Percentiles rank a stretch among this genome's conserved stretches.
Conservation (phyloP, 2,888 invertebrate species). For the Hecatera dysodea region DNA sequence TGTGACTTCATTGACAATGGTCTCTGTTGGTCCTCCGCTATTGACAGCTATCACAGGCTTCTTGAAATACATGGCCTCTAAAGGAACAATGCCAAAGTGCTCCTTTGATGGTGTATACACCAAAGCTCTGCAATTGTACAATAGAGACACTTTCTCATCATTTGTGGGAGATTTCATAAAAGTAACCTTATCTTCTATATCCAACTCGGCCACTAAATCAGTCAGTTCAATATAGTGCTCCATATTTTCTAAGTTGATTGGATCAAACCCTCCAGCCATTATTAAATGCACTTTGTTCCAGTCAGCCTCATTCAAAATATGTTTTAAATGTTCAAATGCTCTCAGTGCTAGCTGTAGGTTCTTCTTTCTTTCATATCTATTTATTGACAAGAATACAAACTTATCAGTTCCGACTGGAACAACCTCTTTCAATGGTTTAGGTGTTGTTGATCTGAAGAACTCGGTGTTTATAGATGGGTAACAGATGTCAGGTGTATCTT, state of each 20-base stretch:
- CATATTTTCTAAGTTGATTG: slow-evolving; percentile 96
- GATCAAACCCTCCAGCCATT: slow-evolving; percentile 99
- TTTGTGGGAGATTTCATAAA: slow-evolving; percentile 97
- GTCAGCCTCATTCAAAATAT: slow-evolving; percentile 87
- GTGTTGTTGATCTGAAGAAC: slow-evolving; percentile 91
- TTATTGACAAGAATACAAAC: slow-evolving; percentile 97
- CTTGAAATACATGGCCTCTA: slow-evolving; percentile 98
- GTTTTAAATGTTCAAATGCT: slow-evolving; percentile 93
- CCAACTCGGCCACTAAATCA: slow-evolving; percentile 91
- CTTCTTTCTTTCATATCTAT: slow-evolving; percentile 99
- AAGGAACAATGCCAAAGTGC: slow-evolving; percentile 99
- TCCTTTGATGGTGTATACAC: slow-evolving; percentile 99
- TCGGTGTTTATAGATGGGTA: slow-evolving; percentile 98
- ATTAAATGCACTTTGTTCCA: slow-evolving; percentile 95
- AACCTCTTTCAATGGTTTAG: slow-evolving; percentile 88
- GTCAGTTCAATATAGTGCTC: slow-evolving; percentile 95
- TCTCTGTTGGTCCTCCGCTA: slow-evolving; percentile 99
- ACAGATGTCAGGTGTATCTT: slow-evolving; percentile 94
- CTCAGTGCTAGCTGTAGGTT: slow-evolving; percentile 96
- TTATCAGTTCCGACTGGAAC: slow-evolving; percentile 90
- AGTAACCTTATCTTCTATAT: slow-evolving; percentile 93
- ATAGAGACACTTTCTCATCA: slow-evolving; percentile 94
- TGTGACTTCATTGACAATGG: slow-evolving; percentile 94
- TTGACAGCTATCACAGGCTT: slow-evolving; percentile 98
- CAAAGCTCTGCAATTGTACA: slow-evolving; percentile 94